phyloP scores from a whole-genome alignment of 2,797 vertebrate genomes.

The Lutjanus argentimaculatus region DNA sequence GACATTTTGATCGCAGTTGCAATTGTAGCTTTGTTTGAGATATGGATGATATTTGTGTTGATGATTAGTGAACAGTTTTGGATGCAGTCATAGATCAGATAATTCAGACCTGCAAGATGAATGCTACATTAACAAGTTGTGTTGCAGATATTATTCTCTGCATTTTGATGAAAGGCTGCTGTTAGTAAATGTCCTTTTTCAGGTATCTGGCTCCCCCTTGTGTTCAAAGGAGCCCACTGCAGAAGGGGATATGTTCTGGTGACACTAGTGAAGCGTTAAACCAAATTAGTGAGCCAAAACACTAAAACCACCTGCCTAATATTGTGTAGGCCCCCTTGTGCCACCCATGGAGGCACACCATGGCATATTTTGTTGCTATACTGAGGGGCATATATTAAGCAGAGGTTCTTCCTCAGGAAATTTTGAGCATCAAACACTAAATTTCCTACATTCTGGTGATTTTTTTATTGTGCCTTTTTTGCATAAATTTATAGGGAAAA shows the following conservation, averaged over 20 bases:
- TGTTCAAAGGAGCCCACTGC: conserved; percentile 46
- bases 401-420: too few species aligned
- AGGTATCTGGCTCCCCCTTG: conserved; percentile 60
- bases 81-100: not conserved
- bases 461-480: too few species aligned
- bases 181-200: not conserved
- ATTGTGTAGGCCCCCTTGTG: too few species aligned
- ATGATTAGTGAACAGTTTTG: not conserved
- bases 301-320: too few species aligned
- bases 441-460: too few species aligned
- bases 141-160: conserved; percentile 7
- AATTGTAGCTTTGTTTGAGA: not conserved
- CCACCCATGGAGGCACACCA: too few species aligned
- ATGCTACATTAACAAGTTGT: not conserved
- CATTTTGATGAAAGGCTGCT: not conserved
- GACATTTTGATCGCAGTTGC: not conserved
- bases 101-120: not conserved
- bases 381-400: too few species aligned
- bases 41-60: not conserved
- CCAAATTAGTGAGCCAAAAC: too few species aligned
- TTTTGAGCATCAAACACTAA: too few species aligned
- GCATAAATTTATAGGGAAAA: too few species aligned
- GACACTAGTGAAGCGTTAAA: not conserved
- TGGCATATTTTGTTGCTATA: too few species aligned
- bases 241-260: too few species aligned